Percentiles rank a stretch among this genome's conserved stretches.
phyloP scores from a whole-genome alignment of 2,113 vertebrate species.

The Platichthys flesus region DNA sequence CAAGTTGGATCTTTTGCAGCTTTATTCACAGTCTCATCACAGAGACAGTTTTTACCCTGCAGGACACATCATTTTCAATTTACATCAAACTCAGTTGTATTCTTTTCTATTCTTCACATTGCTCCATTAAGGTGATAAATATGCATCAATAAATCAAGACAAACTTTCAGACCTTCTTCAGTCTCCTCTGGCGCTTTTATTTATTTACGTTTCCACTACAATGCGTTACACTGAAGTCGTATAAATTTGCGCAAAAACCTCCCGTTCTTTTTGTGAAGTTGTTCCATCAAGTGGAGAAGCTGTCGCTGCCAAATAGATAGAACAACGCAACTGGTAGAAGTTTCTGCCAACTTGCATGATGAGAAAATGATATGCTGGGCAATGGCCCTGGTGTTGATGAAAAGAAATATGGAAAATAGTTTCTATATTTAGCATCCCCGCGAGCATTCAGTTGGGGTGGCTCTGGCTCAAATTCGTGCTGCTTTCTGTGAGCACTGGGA shows the following conservation, averaged over 20 bases:
- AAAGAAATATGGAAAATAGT: slow-evolving; percentile 75
- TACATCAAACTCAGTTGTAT: slow-evolving; percentile 31
- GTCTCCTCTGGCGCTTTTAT: slow-evolving; percentile 20
- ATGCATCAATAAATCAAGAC: slow-evolving; percentile 43
- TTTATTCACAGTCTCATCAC: slow-evolving; percentile 19
- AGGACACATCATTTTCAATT: slow-evolving; percentile 29
- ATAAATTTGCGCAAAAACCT: slow-evolving; percentile 49
- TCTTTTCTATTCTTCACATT: slow-evolving; percentile 7
- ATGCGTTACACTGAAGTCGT: slow-evolving; percentile 26
- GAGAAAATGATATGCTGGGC: slow-evolving; percentile 74
- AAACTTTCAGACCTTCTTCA: slow-evolving; percentile 9
- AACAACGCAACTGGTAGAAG: slow-evolving; percentile 54
- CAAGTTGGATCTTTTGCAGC: slow-evolving; percentile 25
- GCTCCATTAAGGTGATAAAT: slow-evolving; percentile 20
- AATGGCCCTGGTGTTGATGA: slow-evolving; percentile 72
- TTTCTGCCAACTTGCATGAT: slow-evolving; percentile 78
- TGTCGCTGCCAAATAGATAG: slow-evolving; percentile 54
- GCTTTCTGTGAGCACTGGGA: slow-evolving; percentile 47
- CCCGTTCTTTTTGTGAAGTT: slow-evolving; percentile 46
- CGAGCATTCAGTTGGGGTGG: slow-evolving; percentile 50
- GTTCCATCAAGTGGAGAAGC: slow-evolving; percentile 43
- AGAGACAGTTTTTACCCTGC: slow-evolving; percentile 12
- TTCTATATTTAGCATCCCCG: slow-evolving; percentile 76
- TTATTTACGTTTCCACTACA: slow-evolving; percentile 30
- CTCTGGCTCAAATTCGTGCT: slow-evolving; percentile 48